These are phyloP conservation scores for Corythaeola cristata DNA, from an alignment of 2,113 vertebrate species.

Conservation along the genomic window DNA sequence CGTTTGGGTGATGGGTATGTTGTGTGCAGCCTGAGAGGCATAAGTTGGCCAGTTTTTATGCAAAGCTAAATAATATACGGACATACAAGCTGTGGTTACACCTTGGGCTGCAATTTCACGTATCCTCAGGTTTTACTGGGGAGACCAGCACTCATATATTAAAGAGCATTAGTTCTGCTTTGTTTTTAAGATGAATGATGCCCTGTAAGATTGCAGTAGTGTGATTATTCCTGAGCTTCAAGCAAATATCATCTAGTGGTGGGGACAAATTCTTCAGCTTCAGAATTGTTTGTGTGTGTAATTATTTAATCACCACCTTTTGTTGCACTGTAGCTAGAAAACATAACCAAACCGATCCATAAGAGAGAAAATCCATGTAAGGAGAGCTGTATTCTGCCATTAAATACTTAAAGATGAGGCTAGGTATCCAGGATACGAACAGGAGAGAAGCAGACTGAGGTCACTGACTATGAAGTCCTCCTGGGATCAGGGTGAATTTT, in stretches of 20 bases:
- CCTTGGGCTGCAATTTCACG: background rate
- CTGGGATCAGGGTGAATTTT: background rate
- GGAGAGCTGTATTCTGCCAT: background rate
- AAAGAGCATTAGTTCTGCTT: background rate
- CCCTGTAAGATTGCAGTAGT: accelerated
- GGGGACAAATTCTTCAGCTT: background rate
- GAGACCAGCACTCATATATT: background rate
- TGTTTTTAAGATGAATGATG: background rate
- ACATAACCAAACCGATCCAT: accelerated
- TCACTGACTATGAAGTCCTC: background rate
- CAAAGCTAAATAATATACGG: background rate
- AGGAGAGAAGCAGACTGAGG: background rate
- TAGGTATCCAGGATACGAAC: background rate
- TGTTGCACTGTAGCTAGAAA: background rate
- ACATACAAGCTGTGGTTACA: background rate
- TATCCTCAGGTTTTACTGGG: background rate
- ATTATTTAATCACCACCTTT: background rate
- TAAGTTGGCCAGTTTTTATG: background rate
- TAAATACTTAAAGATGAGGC: background rate
- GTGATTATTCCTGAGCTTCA: background rate
- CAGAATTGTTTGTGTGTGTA: background rate
- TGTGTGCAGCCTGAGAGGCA: background rate
- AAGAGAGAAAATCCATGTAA: background rate
- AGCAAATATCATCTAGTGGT: background rate
- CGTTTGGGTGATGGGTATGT: background rate